A percentile compares a stretch with the other conserved stretches of the same genome.
phyloP scores from a whole-genome alignment of 2,888 invertebrate genomes.

The Himalopsyche anomala region DNA sequence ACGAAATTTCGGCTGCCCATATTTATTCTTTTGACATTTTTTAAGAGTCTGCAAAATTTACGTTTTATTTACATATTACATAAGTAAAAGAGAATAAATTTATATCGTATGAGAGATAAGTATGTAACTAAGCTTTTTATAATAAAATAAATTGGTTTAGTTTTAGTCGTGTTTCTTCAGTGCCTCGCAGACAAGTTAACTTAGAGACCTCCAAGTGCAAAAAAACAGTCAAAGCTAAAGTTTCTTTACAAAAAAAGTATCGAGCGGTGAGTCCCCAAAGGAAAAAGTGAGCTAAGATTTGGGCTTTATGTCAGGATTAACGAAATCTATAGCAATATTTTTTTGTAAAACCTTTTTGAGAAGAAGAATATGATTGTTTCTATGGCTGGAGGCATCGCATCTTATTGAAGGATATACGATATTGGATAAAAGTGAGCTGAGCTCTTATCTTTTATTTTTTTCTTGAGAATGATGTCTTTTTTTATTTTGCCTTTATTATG shows the following conservation, averaged over 20 bases:
- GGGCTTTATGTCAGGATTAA: conserved; percentile 4
- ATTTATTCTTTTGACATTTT: too few relatives aligned
- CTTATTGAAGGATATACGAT: conserved; percentile 22
- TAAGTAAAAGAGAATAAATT: too few relatives aligned
- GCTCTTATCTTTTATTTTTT: background rate
- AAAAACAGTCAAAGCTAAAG: background rate
- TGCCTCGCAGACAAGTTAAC: background rate
- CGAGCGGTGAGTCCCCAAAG: background rate
- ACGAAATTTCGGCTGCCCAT: too few relatives aligned
- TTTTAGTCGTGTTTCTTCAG: background rate
- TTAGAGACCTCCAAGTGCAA: background rate
- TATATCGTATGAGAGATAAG: background rate
- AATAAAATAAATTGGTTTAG: conserved; percentile 15
- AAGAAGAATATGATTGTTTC: background rate
- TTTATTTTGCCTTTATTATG: background rate
- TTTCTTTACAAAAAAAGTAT: conserved; percentile 4
- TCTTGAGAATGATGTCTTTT: background rate
- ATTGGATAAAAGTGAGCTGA: background rate
- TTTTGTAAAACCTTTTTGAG: background rate
- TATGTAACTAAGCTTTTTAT: background rate
- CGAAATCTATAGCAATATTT: conserved; percentile 27
- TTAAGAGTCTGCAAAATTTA: too few relatives aligned
- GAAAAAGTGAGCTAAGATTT: background rate
- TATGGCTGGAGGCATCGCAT: background rate
- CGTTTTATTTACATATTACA: too few relatives aligned